phyloP scores from a whole-genome alignment of 2,888 invertebrate genomes.

The Sepiola atlantica region DNA sequence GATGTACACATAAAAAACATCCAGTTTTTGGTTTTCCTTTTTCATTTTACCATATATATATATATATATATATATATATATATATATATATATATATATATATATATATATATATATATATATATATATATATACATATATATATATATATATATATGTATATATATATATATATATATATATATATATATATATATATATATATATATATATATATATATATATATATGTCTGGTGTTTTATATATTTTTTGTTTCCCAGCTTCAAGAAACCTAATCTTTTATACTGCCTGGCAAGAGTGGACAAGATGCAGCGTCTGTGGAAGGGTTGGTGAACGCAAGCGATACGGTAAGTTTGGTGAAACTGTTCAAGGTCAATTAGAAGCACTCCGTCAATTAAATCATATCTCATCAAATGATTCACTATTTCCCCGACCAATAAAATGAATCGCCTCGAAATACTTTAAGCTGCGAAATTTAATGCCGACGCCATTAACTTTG shows the following conservation, averaged over 20 bases:
- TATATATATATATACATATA: background rate
- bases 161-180: conserved; percentile 32
- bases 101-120: too few species aligned
- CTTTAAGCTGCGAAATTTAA: background rate
- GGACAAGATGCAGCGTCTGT: conserved; percentile 42
- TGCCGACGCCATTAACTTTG: background rate
- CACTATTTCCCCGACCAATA: background rate
- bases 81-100: too few species aligned
- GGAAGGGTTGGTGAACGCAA: conserved; percentile 43
- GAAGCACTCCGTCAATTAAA: background rate
- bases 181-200: conserved; percentile 32
- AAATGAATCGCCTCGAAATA: background rate
- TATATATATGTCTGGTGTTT: background rate
- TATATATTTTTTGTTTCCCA: background rate
- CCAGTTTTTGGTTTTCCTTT: too few species aligned
- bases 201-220: background rate
- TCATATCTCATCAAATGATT: background rate
- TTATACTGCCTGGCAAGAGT: conserved; percentile 44
- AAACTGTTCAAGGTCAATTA: background rate
- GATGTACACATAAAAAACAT: too few species aligned
- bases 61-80: too few species aligned
- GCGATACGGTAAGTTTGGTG: conserved; percentile 35
- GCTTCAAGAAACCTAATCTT: conserved; percentile 35
- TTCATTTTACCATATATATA: too few species aligned
- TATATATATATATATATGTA: background rate